Evolutionary conservation across 2,113 vertebrate genomes (phyloP).

Genomic region (Anseranas semipalmata): DNA sequence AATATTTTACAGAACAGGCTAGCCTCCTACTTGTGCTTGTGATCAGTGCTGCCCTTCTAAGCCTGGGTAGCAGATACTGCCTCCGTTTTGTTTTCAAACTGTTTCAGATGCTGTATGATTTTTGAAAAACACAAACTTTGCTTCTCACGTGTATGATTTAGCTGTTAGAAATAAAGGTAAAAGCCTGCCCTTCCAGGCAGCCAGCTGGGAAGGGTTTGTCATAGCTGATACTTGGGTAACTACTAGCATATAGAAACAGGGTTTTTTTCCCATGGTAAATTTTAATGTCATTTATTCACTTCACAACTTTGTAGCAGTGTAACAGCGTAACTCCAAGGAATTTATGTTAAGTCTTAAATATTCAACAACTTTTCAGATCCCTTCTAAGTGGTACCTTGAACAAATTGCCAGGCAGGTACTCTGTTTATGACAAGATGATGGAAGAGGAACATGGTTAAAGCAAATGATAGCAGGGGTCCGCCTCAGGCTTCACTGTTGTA

Average conservation of each 20-base stretch:
- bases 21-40: background rate
- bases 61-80: background rate
- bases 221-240: background rate
- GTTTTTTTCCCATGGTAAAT: background rate
- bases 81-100: background rate
- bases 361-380: background rate
- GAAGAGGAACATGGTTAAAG: background rate
- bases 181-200: background rate
- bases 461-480: background rate
- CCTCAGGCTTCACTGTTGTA: background rate
- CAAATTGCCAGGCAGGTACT: background rate
- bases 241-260: background rate
- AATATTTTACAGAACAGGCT: background rate
- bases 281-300: background rate
- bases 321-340: background rate
- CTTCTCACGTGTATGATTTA: background rate
- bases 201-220: background rate
- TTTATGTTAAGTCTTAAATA: background rate
- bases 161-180: background rate
- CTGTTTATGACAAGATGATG: background rate
- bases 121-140: background rate
- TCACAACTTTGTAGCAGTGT: background rate
- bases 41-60: background rate
- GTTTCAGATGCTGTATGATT: background rate
- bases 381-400: background rate